phyloP scores from a whole-genome alignment of 2,113 vertebrate species.

The Chaetodon auriga region DNA sequence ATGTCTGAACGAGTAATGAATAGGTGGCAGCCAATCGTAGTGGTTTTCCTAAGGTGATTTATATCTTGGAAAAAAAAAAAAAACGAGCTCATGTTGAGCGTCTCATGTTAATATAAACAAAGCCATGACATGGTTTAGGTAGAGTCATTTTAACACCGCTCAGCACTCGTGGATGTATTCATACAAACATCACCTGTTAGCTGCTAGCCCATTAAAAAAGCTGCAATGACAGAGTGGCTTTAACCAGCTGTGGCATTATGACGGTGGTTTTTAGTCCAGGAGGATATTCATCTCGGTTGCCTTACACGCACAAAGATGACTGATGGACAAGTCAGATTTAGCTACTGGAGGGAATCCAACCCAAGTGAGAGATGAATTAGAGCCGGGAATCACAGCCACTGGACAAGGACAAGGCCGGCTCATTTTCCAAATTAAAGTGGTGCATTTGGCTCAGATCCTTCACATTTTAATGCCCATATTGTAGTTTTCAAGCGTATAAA shows the following conservation, averaged over 20 bases:
- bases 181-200: conserved; percentile 2
- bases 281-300: conserved; percentile 31
- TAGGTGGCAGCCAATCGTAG: conserved; percentile 2
- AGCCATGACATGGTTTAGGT: conserved; percentile 7
- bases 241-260: conserved; percentile 22
- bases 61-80: neutral
- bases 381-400: conserved; percentile 33
- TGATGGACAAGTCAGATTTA: conserved; percentile 57
- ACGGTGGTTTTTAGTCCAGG: conserved; percentile 10
- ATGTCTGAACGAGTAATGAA: conserved; percentile 13
- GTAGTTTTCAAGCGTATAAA: neutral
- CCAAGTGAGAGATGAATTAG: conserved; percentile 50
- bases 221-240: conserved; percentile 23
- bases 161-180: neutral
- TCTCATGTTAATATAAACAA: conserved; percentile 37
- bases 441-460: conserved; percentile 23
- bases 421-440: conserved; percentile 45
- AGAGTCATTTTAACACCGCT: conserved; percentile 9
- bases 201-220: conserved; percentile 14
- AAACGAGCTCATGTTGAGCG: neutral
- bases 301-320: conserved; percentile 30
- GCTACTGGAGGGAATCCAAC: conserved; percentile 40
- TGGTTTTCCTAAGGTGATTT: conserved; percentile 12
- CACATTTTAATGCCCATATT: conserved; percentile 13
- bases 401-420: conserved; percentile 32